A percentile compares a stretch with the other conserved stretches of the same genome.
Evolutionary conservation across 92 coral and sea anemone genomes (phyloP).

Genomic region (Diadumene lineata): DNA sequence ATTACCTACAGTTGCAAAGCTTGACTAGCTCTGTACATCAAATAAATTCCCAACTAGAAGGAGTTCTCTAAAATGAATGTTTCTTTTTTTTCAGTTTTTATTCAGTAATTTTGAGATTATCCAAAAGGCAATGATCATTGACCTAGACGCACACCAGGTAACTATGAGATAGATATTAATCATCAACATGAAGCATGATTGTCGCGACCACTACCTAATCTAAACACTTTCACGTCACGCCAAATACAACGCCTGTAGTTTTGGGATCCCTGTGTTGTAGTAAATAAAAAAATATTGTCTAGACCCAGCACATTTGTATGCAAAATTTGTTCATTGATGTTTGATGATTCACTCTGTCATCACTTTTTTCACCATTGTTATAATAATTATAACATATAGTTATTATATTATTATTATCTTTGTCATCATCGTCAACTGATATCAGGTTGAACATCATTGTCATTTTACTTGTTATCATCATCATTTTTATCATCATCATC

Average conservation of each 20-base stretch:
- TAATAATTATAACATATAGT: too few relatives aligned
- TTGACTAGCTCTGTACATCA: too few relatives aligned
- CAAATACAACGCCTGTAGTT: too few relatives aligned
- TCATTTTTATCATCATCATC: background rate
- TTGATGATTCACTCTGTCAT: background rate
- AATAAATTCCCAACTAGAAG: too few relatives aligned
- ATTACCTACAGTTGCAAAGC: too few relatives aligned
- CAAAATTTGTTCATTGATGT: too few relatives aligned
- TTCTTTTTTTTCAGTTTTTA: slow-evolving; percentile 48
- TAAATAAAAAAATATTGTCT: too few relatives aligned
- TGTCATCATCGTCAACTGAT: background rate
- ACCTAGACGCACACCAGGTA: slow-evolving; percentile 99
- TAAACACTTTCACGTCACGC: too few relatives aligned
- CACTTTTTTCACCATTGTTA: background rate
- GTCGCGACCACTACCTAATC: too few relatives aligned
- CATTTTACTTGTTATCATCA: background rate
- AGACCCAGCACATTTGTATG: too few relatives aligned
- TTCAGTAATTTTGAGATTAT: slow-evolving; percentile 67
- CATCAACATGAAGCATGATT: background rate
- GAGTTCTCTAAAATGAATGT: background rate
- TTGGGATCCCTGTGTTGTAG: too few relatives aligned
- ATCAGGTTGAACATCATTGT: background rate
- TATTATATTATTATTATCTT: background rate
- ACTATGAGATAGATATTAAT: background rate
- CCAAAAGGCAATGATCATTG: slow-evolving; percentile 90